Evolutionary conservation across 2,797 vertebrate species (phyloP).

Genomic region (Centropyge bicolor): DNA sequence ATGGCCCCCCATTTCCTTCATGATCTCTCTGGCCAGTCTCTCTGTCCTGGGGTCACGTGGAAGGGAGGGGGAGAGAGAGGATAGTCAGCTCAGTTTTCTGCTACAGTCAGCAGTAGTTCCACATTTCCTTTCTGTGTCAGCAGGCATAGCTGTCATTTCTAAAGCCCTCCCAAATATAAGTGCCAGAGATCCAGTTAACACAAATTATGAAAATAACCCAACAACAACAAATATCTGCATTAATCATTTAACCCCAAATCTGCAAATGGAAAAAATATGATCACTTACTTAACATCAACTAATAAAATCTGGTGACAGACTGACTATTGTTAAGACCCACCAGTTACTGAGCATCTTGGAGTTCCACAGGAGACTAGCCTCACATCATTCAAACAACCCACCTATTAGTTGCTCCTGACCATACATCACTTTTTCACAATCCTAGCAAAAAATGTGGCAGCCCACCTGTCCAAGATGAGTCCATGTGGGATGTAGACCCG

Average conservation of each 20-base stretch:
- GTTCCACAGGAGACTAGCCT: neutral
- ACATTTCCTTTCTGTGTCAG: conserved; percentile 57
- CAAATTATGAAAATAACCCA: neutral
- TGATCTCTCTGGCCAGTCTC: conserved; percentile 96
- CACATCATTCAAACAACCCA: neutral
- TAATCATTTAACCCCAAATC: neutral
- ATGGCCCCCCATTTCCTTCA: conserved; percentile 98
- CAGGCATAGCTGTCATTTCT: conserved; percentile 26
- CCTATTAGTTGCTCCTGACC: neutral
- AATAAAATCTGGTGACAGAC: neutral
- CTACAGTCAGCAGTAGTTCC: conserved; percentile 63
- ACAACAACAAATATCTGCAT: neutral
- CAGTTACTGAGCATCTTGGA: neutral
- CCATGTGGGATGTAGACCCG: conserved; percentile 98
- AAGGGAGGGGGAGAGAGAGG: neutral
- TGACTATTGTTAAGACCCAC: neutral
- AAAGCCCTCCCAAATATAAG: conserved; percentile 5
- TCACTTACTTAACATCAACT: neutral
- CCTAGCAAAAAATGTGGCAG: conserved; percentile 17
- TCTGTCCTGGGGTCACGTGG: conserved; percentile 89
- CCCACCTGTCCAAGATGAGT: conserved; percentile 97
- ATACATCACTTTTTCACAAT: neutral
- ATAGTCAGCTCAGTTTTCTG: conserved; percentile 62
- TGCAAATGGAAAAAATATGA: neutral
- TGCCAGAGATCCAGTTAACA: neutral